Evolutionary conservation across 2,888 invertebrate genomes (phyloP), one percentile per base, ranked within the genome.

Genomic region (Phyllotreta striolata): DNA sequence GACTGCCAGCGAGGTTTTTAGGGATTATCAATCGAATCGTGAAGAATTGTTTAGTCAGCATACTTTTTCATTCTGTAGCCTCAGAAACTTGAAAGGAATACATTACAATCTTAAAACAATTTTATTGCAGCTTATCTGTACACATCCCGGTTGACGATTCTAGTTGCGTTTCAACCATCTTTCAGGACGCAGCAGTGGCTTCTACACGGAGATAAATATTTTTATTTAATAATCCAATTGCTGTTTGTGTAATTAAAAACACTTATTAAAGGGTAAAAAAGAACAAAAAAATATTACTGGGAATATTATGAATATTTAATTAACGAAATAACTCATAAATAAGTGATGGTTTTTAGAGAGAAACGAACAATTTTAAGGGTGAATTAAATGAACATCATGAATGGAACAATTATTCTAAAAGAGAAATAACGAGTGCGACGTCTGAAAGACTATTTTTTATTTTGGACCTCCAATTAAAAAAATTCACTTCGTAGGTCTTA

Each of bases 1-100:
- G 70, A 72, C 75, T 72, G 72, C 73, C 70, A 73, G 71, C 70
- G 70, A 72, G 72, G 74, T 73, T 74, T 73, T 73, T 68, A 73
- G 73, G 76, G 75, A 76, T 77, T 77, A 76, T 72, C 72, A 74
- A 74, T 71, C 73, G 74, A 75, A 71, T 75, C 73, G 74, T 71
- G 74, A 74, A 71, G 75, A 75, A 76, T 77, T 77, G 76, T 76
- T 74, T 76, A 77, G 75, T 76, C 76, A 77, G 75, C 75, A 74
- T 74, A 74, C 75, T 76, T 76, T 76, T 75, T 73, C 72, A 70
- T 72, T 73, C 73, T 73, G 66, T 64, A 63, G 66, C 62, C 71
- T 64, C 70, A 67, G 66, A 67, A 71, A 73, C 72, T 74, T 70
- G 70, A 72, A 73, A 72, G 70, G 65, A 70, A 73, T 72, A 70